phyloP scores from a whole-genome alignment of 2,113 vertebrate species.

The Rallus limicola region DNA sequence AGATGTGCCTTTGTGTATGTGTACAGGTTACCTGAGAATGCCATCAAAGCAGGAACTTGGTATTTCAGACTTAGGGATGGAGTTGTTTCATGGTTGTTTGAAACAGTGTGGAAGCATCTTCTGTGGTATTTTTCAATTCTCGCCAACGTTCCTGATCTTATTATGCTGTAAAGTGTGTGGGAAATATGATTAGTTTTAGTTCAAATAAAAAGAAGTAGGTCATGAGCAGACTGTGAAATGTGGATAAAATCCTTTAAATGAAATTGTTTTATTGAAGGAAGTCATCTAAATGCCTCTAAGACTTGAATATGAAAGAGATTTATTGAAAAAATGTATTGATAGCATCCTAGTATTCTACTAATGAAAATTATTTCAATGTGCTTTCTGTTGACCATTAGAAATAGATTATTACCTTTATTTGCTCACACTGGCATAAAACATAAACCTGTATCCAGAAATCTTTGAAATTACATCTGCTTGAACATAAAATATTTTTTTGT shows the following conservation, averaged over 20 bases:
- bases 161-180: slow-evolving; percentile 13
- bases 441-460: background rate
- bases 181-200: slow-evolving; percentile 37
- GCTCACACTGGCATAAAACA: background rate
- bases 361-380: background rate
- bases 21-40: background rate
- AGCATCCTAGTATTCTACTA: background rate
- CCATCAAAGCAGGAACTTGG: background rate
- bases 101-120: background rate
- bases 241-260: slow-evolving; percentile 41
- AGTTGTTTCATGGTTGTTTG: background rate
- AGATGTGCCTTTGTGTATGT: background rate
- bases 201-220: slow-evolving; percentile 50
- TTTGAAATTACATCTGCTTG: background rate
- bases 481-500: background rate
- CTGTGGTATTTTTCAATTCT: background rate
- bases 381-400: background rate
- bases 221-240: slow-evolving; percentile 39
- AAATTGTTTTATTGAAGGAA: slow-evolving; percentile 32
- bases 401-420: background rate
- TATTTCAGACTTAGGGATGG: background rate
- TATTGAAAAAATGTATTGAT: background rate
- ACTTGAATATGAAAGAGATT: slow-evolving; percentile 10
- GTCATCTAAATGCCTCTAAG: background rate
- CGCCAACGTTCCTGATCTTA: background rate